A percentile compares a stretch with the other conserved stretches of the same genome.
Conservation (phyloP, 2,797 vertebrate genomes). For the Poeciliopsis paucimaculata region DNA sequence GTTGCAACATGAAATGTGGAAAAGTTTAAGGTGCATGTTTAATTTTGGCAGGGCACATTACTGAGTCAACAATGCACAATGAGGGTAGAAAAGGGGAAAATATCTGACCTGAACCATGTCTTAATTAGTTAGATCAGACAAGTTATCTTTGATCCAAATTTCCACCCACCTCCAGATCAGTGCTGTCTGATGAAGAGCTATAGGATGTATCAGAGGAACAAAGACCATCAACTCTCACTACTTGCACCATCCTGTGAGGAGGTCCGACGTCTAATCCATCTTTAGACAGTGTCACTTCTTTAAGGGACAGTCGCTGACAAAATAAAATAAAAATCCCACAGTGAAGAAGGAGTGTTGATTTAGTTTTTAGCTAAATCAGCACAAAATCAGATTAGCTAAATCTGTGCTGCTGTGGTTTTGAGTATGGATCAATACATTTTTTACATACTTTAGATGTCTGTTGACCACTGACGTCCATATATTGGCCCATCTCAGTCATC, state of each 20-base stretch:
- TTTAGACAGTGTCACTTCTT: conserved; percentile 68
- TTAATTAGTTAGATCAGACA: neutral
- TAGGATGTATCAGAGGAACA: conserved; percentile 77
- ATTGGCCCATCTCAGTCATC: conserved; percentile 75
- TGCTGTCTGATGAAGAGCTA: conserved; percentile 79
- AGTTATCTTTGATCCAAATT: neutral
- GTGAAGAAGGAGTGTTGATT: neutral
- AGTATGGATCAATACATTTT: neutral
- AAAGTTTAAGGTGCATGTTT: neutral
- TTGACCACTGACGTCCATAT: conserved; percentile 82
- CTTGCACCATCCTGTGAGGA: conserved; percentile 46
- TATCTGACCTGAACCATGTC: neutral
- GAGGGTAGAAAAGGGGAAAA: neutral
- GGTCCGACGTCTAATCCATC: conserved; percentile 46
- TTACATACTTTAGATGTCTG: conserved; percentile 77
- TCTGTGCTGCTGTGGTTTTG: neutral
- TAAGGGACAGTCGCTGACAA: conserved; percentile 62
- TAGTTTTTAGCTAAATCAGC: neutral
- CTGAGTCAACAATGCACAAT: neutral
- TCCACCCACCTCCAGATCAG: conserved; percentile 85
- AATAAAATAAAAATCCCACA: neutral
- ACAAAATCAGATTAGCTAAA: too few relatives aligned
- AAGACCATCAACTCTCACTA: conserved; percentile 70
- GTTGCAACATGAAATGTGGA: neutral
- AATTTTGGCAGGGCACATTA: neutral